Conservation (phyloP, 2,113 vertebrate genomes). For the Zeus faber region DNA sequence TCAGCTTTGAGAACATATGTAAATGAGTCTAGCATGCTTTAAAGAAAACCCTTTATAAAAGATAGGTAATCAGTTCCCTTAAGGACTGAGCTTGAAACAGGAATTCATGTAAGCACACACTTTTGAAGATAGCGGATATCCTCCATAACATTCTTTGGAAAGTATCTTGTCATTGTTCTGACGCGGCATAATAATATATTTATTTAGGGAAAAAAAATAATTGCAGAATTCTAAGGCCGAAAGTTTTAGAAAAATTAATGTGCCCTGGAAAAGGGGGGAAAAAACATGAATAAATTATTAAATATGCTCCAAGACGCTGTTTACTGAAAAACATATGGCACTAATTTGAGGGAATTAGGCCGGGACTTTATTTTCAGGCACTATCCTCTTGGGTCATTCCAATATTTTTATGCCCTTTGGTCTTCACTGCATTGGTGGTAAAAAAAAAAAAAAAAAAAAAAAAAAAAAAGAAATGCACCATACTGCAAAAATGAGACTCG, state of each 20-base stretch:
- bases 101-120: slow-evolving; percentile 29
- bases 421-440: slow-evolving; percentile 30
- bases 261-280: slow-evolving; percentile 21
- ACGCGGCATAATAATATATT: too few species aligned
- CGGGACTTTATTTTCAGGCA: slow-evolving; percentile 24
- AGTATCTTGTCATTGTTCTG: slow-evolving; percentile 27
- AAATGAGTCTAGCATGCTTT: slow-evolving; percentile 17
- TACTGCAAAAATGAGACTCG: slow-evolving; percentile 22
- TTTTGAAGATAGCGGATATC: slow-evolving; percentile 31
- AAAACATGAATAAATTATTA: slow-evolving; percentile 64
- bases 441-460: too few species aligned
- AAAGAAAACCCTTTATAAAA: slow-evolving; percentile 33
- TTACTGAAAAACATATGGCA: slow-evolving; percentile 56
- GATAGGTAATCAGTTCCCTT: slow-evolving; percentile 27
- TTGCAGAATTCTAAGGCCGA: slow-evolving; percentile 43
- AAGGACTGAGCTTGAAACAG: slow-evolving; percentile 27
- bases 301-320: slow-evolving; percentile 54
- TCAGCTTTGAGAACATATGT: slow-evolving; percentile 12
- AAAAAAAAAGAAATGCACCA: too few species aligned
- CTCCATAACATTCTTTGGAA: slow-evolving; percentile 50
- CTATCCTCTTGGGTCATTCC: slow-evolving; percentile 37
- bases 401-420: slow-evolving; percentile 57
- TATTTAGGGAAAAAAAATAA: slow-evolving; percentile 58
- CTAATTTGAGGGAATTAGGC: slow-evolving; percentile 59
- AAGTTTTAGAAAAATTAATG: slow-evolving; percentile 36